A percentile compares a stretch with the other conserved stretches of the same genome.
Evolutionary conservation across 2,888 invertebrate genomes (phyloP).

Genomic region (Hirtodrosophila histrioides): DNA sequence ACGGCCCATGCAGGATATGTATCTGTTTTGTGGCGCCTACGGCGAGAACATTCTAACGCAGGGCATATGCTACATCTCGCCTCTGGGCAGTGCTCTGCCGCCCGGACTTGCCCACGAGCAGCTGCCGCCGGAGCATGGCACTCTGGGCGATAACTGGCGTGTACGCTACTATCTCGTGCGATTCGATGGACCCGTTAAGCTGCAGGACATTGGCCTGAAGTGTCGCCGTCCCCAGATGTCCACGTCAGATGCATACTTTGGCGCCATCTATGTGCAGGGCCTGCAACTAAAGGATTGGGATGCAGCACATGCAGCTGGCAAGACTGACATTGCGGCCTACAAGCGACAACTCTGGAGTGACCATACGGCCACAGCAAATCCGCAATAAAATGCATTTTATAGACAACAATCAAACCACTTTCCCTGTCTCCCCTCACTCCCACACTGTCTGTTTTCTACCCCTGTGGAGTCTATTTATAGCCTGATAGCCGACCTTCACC

Average conservation of each 20-base stretch:
- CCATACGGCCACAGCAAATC: neutral
- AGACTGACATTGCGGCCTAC: slow-evolving; percentile 34
- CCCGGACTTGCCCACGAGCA: slow-evolving; percentile 43
- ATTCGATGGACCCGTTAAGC: slow-evolving; percentile 70
- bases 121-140: slow-evolving; percentile 57
- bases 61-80: slow-evolving; percentile 73
- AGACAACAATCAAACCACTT: neutral
- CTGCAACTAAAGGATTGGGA: slow-evolving; percentile 50
- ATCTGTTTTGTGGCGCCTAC: slow-evolving; percentile 79
- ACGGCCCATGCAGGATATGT: slow-evolving; percentile 59
- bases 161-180: slow-evolving; percentile 78
- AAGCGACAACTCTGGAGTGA: slow-evolving; percentile 22
- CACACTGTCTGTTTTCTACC: neutral
- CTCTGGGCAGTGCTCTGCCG: slow-evolving; percentile 58
- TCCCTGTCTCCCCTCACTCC: neutral
- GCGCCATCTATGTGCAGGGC: slow-evolving; percentile 76
- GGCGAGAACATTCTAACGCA: slow-evolving; percentile 40
- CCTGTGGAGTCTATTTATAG: slow-evolving; percentile 15
- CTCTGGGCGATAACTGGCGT: slow-evolving; percentile 72
- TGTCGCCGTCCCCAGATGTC: slow-evolving; percentile 44
- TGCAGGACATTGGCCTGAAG: slow-evolving; percentile 80
- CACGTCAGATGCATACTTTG: slow-evolving; percentile 62
- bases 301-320: neutral
- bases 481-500: slow-evolving; percentile 8
- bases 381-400: slow-evolving; percentile 10